Base-by-base conservation (phyloP, 2,888 invertebrate genomes). In the Lasioglossum calceatum region DNA sequence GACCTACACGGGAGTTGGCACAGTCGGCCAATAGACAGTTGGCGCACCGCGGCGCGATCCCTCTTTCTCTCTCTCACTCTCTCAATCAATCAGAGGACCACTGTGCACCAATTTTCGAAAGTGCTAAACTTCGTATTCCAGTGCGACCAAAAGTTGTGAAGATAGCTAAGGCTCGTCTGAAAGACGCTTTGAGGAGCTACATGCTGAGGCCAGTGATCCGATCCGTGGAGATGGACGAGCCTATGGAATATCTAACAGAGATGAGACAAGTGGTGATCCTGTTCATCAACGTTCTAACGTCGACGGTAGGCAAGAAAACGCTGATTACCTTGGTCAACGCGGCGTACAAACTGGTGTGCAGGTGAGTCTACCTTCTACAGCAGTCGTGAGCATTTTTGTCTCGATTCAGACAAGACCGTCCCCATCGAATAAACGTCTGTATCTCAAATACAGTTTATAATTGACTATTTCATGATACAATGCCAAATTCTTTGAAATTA, bases 171-270 rank as follows among this genome's bases (percentile, higher is more conserved):
- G 88, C 92, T 54, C 93, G 93, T n/a, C 84, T 96, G 92, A 96
- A 95, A 90, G 89, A 96, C 88, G 92, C 95, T 5, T 93, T 97
- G 7, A 95, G 96, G 36, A 96, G 96, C 73, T 97, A 96, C 90
- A 96, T 97, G 94, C 94, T 96, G 42, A 95, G 96, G 0, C 97
- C 97, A 0, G 96, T 97, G 0, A 95, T 97, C 64, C 95, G 96
- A 39, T 96, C 96, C 0, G 96, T 97, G 3, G 97, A 97, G 88
- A 96, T 96, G 88, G 96, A 97, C 83, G 97, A 97, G 92, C 97
- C 97, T 0, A 95, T 97, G 89, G 97, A 97, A 90, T 97, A 97
- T 93, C 95, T 98, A 12, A 97, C 97, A 0, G 97, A 98, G 94
- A 97, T 97, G 95, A 96, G 97, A 67, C 96, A 97, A 86, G 97